These are phyloP conservation scores for Drosophila vallismaia DNA, from an alignment of 2,888 invertebrate genomes.

Conservation along the genomic window DNA sequence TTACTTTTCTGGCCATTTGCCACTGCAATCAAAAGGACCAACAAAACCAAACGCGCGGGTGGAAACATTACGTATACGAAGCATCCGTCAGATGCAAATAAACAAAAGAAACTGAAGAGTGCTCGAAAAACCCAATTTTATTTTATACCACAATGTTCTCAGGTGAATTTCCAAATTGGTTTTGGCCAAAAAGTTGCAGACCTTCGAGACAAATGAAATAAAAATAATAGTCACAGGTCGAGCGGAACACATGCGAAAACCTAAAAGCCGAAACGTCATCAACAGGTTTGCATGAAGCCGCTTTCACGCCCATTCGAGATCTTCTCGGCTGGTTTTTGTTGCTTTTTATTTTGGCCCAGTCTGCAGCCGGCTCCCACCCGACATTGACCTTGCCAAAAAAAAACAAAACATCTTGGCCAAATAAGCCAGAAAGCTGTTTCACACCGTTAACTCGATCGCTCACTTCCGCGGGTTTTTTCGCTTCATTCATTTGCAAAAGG, in stretches of 20 bases:
- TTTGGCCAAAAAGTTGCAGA: conserved; percentile 59
- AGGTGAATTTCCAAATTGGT: conserved; percentile 59
- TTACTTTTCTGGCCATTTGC: conserved; percentile 27
- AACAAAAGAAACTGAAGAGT: conserved; percentile 52
- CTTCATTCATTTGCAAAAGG: conserved; percentile 9
- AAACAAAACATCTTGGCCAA: conserved; percentile 23
- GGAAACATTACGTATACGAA: conserved; percentile 45
- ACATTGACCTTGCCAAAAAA: conserved; percentile 71
- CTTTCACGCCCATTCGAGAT: conserved; percentile 52
- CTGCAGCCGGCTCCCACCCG: conserved; percentile 32
- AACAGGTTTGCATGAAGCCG: conserved; percentile 53
- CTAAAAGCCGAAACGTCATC: conserved; percentile 52
- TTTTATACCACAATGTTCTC: conserved; percentile 69
- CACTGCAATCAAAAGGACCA: conserved; percentile 23
- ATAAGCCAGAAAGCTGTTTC: conserved; percentile 51
- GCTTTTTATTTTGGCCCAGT: conserved; percentile 7
- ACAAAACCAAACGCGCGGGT: conserved; percentile 34
- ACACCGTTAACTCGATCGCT: conserved; percentile 51
- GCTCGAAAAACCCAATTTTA: conserved; percentile 32
- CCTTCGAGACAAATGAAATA: conserved; percentile 57
- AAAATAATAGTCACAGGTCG: conserved; percentile 17
- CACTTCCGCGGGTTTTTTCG: conserved; percentile 68
- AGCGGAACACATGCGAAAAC: conserved; percentile 32
- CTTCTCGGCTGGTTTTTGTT: conserved; percentile 4
- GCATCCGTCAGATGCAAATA: conserved; percentile 20